Evolutionary conservation across 1,140 invertebrate species (phyloP), one percentile per base, ranked within the genome.

Genomic region (Oreohelix idahoensis): DNA sequence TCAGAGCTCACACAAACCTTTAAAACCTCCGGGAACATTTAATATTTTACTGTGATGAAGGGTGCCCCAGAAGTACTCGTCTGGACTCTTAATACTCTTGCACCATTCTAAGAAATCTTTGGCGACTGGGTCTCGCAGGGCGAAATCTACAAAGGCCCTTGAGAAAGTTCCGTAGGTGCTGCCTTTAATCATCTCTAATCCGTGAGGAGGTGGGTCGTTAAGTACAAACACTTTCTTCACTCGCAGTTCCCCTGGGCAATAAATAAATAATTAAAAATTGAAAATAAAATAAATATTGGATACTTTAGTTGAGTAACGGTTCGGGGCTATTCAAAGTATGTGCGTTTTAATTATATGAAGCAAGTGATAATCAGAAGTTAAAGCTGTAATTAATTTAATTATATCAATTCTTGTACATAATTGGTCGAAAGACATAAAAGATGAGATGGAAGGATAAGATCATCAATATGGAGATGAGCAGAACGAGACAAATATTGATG

Each of bases 1-100:
- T n/a, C n/a, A n/a, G n/a, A n/a, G n/a, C n/a, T n/a, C 42, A 45
- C 84, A 39, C 71, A 10, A 23, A 89, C 90, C 87, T 83, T 36
- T 78, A 63, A 88, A 91, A 20, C 86, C 83, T 10, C 89, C 90
- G 45, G 90, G 89, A 13, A 87, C 78, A 32, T 83, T n/a, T 13
- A 90, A 51, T 26, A 83, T 58, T 4, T 81, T 81, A 69, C 91
- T 90, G 69, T 88, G 88, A 66, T 91, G 84, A 23, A 92, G 73
- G 0, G 88, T 92, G 5, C 88, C 83, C 91, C 90, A 92, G 83
- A 86, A 92, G 70, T 88, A 88, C 78, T 92, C 91, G 53, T 92
- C 91, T 36, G 91, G 91, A 84, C 88, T 89, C 15, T 83, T 87
- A 1, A 90, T 86, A n/a, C 87, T 86, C 49, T 86, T 79, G 26